Evolutionary conservation across 2,888 invertebrate species (phyloP).

Genomic region (Nomada fabriciana): DNA sequence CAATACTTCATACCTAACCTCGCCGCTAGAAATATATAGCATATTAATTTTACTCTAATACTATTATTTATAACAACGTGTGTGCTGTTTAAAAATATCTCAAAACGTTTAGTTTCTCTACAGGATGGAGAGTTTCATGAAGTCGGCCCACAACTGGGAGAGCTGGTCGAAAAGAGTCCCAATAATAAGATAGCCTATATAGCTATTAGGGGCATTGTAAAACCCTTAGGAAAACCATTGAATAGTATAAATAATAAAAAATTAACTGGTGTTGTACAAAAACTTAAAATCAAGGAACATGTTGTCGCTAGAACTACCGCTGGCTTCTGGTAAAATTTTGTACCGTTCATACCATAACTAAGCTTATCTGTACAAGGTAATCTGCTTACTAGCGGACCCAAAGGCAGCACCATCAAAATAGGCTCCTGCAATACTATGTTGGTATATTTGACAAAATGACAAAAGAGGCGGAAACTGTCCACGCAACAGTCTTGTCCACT

Average conservation of each 20-base stretch:
- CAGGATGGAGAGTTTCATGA: conserved; percentile 90
- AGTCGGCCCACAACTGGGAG: conserved; percentile 88
- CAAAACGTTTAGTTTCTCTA: conserved; percentile 41
- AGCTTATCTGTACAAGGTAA: too few relatives aligned
- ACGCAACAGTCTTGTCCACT: too few relatives aligned
- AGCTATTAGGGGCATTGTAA: conserved; percentile 90
- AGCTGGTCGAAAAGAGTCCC: conserved; percentile 87
- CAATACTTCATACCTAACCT: conserved; percentile 10
- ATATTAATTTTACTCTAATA: not conserved
- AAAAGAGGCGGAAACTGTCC: too few relatives aligned
- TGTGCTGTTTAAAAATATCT: conserved; percentile 35
- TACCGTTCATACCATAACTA: too few relatives aligned
- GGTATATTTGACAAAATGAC: too few relatives aligned
- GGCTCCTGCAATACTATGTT: too few relatives aligned
- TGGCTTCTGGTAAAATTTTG: conserved; percentile 90
- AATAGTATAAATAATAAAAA: conserved; percentile 90
- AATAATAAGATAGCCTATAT: conserved; percentile 90
- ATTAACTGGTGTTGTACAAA: conserved; percentile 92
- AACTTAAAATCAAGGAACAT: conserved; percentile 92
- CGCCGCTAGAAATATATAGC: not conserved
- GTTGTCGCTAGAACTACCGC: conserved; percentile 92
- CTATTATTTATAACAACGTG: not conserved
- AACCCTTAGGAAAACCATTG: conserved; percentile 91
- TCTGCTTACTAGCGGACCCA: too few relatives aligned
- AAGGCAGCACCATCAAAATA: too few relatives aligned